phyloP scores from a whole-genome alignment of 2,888 invertebrate species.

The Helicoverpa assulta region DNA sequence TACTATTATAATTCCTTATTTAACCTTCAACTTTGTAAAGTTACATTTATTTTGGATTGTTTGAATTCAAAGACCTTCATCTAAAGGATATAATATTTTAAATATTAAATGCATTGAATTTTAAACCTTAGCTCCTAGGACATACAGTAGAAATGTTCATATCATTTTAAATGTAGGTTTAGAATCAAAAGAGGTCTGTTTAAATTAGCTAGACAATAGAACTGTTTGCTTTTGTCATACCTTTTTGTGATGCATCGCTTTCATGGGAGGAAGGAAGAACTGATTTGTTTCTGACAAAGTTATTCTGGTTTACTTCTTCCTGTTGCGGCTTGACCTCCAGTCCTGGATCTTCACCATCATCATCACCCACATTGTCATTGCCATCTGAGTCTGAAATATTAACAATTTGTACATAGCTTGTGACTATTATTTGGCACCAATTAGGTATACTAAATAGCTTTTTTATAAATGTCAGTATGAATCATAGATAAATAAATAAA shows the following conservation, averaged over 20 bases:
- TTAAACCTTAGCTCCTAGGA: neutral
- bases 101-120: neutral
- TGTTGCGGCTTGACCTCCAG: slow-evolving; percentile 38
- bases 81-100: neutral
- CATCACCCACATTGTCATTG: slow-evolving; percentile 56
- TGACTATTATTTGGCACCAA: neutral
- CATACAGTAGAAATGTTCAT: neutral
- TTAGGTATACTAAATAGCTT: neutral
- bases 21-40: neutral
- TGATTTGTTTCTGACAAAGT: slow-evolving; percentile 17
- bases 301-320: slow-evolving; percentile 34
- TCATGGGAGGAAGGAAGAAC: slow-evolving; percentile 28
- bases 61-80: neutral
- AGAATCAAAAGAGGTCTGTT: neutral
- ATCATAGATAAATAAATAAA: neutral
- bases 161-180: neutral
- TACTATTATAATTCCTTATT: neutral
- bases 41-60: neutral
- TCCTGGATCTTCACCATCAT: slow-evolving; percentile 44
- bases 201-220: neutral
- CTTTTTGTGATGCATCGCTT: slow-evolving; percentile 56
- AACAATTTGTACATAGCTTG: neutral
- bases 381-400: slow-evolving; percentile 74
- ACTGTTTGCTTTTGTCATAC: slow-evolving; percentile 21
- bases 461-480: no score